Base-by-base conservation (phyloP, 2,113 vertebrate species). In the Mobula hypostoma region DNA sequence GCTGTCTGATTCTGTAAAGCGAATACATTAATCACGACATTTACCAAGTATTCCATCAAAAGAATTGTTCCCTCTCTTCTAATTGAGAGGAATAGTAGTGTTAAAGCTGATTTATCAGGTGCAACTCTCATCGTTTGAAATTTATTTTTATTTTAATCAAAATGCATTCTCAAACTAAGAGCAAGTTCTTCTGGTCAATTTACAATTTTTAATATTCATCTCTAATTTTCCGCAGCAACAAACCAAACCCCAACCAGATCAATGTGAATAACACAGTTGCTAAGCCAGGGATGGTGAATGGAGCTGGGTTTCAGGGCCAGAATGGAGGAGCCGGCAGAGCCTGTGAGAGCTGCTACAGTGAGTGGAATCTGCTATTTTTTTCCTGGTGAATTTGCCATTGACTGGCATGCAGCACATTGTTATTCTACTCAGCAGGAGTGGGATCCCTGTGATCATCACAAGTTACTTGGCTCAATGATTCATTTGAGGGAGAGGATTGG, bases 211-310 rank as follows among this genome's bases (percentile, higher is more conserved):
- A n/a, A 70, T 70, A 29, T 40, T 21, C 32, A 1, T 74, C 70
- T 36, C 40, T 93, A 80, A 63, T 94, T 36, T 72, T 66, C 77
- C 68, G 12, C 70, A 94, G 94, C 85, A 94, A 94, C 72, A 94
- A 94, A 66, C 94, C 94, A 58, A 94, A 94, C 94, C 94, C 94
- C 1, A 94, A 94, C 87, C 94, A 94, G 94, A 94, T 94, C 83
- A 94, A 92, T 79, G 74, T 91, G 87, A 94, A 94, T 90, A 94
- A 78, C 58, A 12, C 91, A 74, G 82, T 94, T 17, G 58, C 11
- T 63, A 94, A 94, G 87, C 29, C 94, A 2, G 87, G 85, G 32
- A 61, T 94, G 94, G 85, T 94, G 24, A 94, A 94, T 72, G 94
- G 94, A 32, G 83, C 94, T 19, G 94, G 94, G 29, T 61, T 61